Conservation (phyloP, 2,113 vertebrate genomes). For the Takifugu bimaculatus region DNA sequence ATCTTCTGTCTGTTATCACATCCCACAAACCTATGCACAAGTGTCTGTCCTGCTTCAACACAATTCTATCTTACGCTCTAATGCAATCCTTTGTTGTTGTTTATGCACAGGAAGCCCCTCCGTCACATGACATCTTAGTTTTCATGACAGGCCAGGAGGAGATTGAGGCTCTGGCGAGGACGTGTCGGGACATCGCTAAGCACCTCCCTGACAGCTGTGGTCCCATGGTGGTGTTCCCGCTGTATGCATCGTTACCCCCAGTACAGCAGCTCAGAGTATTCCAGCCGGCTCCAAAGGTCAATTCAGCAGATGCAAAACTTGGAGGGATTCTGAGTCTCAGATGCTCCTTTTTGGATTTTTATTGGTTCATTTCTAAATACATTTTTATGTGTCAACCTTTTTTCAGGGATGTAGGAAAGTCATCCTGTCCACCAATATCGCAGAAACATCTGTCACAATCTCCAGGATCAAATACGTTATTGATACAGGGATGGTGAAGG, state of each 20-base stretch:
- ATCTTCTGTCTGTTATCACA: too few species aligned
- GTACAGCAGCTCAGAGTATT: constrained; percentile 90
- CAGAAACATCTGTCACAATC: constrained; percentile 96
- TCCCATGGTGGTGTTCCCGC: constrained; percentile 81
- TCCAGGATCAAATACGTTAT: constrained; percentile 92
- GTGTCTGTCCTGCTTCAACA: too few species aligned
- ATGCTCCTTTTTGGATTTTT: not conserved
- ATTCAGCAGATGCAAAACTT: not conserved
- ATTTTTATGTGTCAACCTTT: not conserved
- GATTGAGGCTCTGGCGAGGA: constrained; percentile 93
- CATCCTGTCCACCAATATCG: constrained; percentile 95
- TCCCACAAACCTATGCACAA: too few species aligned
- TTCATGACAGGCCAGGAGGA: constrained; percentile 98
- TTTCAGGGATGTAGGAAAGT: constrained; percentile 89
- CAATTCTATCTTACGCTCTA: too few species aligned
- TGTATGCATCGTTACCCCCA: constrained; percentile 92
- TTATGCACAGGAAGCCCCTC: constrained; percentile 82
- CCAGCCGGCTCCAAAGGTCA: constrained; percentile 85
- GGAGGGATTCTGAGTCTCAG: not conserved
- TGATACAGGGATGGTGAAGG: constrained; percentile 98
- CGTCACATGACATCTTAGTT: constrained; percentile 89
- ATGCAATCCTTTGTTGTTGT: constrained; percentile 1
- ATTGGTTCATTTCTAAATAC: not conserved
- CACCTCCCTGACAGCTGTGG: constrained; percentile 85
- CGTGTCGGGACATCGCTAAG: constrained; percentile 87